Conservation (phyloP, 2,113 vertebrate genomes). For the Barnardius zonarius region DNA sequence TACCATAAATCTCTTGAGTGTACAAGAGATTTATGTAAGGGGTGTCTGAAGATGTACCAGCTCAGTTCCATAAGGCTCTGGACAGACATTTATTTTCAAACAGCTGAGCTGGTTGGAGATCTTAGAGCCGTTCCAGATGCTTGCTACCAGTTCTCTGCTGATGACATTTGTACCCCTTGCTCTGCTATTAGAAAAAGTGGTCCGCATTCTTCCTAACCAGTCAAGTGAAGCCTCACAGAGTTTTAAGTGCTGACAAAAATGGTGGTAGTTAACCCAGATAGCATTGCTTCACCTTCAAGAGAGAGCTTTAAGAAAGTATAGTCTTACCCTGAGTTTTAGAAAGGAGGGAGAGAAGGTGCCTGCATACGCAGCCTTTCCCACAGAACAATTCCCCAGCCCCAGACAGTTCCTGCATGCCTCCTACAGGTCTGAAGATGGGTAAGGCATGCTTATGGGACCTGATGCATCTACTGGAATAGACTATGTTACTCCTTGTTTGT, state of each 20-base stretch:
- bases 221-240: background rate
- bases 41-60: conserved; percentile 48
- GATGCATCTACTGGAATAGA: background rate
- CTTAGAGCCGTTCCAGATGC: conserved; percentile 9
- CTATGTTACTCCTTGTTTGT: background rate
- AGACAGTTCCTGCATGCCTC: background rate
- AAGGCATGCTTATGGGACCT: background rate
- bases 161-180: background rate
- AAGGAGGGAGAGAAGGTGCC: fast-evolving
- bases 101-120: conserved; percentile 33
- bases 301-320: background rate
- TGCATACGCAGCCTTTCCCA: background rate
- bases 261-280: background rate
- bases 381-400: background rate
- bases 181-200: background rate
- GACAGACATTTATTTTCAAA: conserved; percentile 41
- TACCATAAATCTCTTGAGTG: conserved; percentile 56
- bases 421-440: background rate
- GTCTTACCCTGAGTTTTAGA: background rate
- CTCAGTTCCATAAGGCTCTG: background rate
- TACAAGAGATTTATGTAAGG: conserved; percentile 28
- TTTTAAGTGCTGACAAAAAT: background rate
- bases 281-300: background rate
- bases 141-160: background rate
- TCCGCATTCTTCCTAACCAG: background rate